Evolutionary conservation across 1,140 invertebrate species (phyloP).

Genomic region (Anastatus disparis): DNA sequence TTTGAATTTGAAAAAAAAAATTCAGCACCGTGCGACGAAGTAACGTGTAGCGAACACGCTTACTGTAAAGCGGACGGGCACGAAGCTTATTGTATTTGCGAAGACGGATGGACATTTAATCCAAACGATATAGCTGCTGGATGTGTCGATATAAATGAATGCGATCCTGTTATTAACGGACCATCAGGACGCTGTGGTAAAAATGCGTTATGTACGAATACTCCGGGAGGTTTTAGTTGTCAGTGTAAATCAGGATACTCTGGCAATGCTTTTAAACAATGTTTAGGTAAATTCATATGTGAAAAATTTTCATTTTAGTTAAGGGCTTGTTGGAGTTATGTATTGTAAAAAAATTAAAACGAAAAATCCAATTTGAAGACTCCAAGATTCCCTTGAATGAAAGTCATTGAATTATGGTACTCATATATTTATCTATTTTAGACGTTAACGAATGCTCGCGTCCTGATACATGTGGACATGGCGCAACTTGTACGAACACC

Average conservation of each 20-base stretch:
- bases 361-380: too few relatives aligned
- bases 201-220: constrained; percentile 87
- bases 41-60: constrained; percentile 87
- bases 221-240: constrained; percentile 81
- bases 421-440: constrained; percentile 40
- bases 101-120: constrained; percentile 93
- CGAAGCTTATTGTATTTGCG: constrained; percentile 92
- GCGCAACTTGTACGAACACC: constrained; percentile 82
- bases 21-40: constrained; percentile 88
- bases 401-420: too few relatives aligned
- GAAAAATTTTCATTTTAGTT: constrained; percentile 1
- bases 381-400: too few relatives aligned
- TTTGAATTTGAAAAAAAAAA: neutral
- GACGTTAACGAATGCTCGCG: constrained; percentile 86
- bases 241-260: constrained; percentile 82
- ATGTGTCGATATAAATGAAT: constrained; percentile 94
- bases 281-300: constrained; percentile 69
- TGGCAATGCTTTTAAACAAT: constrained; percentile 82
- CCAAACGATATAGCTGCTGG: constrained; percentile 88
- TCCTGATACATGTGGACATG: constrained; percentile 76
- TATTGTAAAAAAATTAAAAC: too few relatives aligned
- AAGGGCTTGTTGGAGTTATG: constrained; percentile 34
- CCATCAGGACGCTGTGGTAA: constrained; percentile 83
- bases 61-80: constrained; percentile 88
- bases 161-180: constrained; percentile 77